Evolutionary conservation across 2,113 vertebrate genomes (phyloP).

Genomic region (Heloderma charlesbogerti): DNA sequence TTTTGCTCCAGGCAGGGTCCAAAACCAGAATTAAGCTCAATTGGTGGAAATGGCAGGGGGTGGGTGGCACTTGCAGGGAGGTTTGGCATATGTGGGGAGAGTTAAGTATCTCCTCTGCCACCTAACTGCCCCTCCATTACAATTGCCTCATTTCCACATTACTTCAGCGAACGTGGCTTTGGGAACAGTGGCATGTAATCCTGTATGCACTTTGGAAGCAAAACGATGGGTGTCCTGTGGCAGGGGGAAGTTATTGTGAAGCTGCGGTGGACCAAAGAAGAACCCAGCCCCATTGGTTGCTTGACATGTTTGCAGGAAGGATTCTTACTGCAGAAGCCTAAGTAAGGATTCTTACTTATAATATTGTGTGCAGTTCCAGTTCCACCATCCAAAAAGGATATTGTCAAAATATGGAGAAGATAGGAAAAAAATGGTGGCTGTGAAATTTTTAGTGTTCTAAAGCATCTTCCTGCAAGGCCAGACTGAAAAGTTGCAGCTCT

Average conservation of each 20-base stretch:
- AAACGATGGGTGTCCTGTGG: neutral
- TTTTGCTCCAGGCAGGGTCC: neutral
- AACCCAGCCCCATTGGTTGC: neutral
- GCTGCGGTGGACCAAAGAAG: neutral
- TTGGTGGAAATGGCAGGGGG: neutral
- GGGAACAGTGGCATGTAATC: neutral
- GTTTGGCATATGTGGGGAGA: neutral
- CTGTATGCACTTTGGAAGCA: neutral
- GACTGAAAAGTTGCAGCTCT: neutral
- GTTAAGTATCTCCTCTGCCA: neutral
- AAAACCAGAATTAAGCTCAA: neutral
- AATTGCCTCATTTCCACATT: neutral
- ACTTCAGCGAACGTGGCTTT: neutral
- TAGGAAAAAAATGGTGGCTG: no score
- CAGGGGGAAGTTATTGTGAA: neutral
- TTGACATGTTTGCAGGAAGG: neutral
- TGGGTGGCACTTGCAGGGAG: neutral
- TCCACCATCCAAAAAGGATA: neutral
- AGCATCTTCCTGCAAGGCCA: neutral
- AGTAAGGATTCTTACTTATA: neutral
- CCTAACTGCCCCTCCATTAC: neutral
- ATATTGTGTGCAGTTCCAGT: neutral
- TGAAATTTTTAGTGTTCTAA: neutral
- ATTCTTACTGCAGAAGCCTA: no score
- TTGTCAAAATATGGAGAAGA: neutral